These are phyloP conservation scores for Rhaphigaster nebulosa DNA, from an alignment of 2,888 invertebrate genomes.

Conservation along the genomic window DNA sequence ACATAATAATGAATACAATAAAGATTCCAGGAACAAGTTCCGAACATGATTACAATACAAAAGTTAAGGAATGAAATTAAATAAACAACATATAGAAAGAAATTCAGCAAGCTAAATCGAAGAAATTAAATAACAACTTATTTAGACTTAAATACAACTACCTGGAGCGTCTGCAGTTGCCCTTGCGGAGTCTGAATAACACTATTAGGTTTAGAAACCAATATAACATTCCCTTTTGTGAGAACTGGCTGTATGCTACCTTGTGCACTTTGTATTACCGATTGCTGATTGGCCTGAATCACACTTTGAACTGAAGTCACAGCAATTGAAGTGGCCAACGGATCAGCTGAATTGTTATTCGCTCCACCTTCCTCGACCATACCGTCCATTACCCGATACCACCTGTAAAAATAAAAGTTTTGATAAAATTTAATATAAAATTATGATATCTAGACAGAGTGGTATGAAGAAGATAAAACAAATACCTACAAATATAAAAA, in stretches of 20 bases:
- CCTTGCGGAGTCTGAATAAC: slow-evolving; percentile 94
- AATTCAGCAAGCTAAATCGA: background rate
- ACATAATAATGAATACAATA: too few species aligned
- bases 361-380: slow-evolving; percentile 92
- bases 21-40: too few species aligned
- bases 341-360: slow-evolving; percentile 67
- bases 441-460: background rate
- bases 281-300: slow-evolving; percentile 95
- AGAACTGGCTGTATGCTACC: slow-evolving; percentile 83
- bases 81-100: background rate
- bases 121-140: background rate
- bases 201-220: slow-evolving; percentile 90
- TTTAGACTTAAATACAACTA: slow-evolving; percentile 69
- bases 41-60: background rate
- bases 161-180: slow-evolving; percentile 88
- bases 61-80: background rate
- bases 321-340: slow-evolving; percentile 72
- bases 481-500: background rate
- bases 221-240: slow-evolving; percentile 90
- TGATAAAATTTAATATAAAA: background rate
- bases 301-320: slow-evolving; percentile 88
- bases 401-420: slow-evolving; percentile 31
- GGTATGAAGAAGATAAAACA: slow-evolving; percentile 34
- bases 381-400: slow-evolving; percentile 81
- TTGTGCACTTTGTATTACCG: slow-evolving; percentile 93